Conservation (phyloP, 2,797 vertebrate species). For the Molothrus ater region DNA sequence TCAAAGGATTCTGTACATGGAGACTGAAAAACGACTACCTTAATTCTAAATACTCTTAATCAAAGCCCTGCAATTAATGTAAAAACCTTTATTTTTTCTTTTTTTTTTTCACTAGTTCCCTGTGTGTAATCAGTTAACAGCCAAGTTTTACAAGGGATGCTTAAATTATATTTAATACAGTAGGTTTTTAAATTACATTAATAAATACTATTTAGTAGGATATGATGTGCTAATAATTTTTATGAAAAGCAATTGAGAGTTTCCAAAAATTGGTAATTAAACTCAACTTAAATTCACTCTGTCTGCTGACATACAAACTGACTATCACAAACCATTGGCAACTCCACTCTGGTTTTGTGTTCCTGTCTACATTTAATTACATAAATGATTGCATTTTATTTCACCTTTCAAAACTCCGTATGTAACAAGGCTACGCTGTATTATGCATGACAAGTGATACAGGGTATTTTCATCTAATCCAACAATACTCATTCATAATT, state of each 20-base stretch:
- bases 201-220: not conserved
- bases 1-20: not conserved
- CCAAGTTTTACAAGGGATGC: not conserved
- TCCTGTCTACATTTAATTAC: slow-evolving; percentile 14
- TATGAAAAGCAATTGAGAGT: not conserved
- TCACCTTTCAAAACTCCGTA: slow-evolving; percentile 23
- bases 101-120: not conserved
- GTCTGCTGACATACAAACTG: not conserved
- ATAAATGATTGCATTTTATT: slow-evolving; percentile 14
- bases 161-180: not conserved
- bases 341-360: not conserved
- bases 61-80: not conserved
- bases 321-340: not conserved
- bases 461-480: slow-evolving; percentile 24
- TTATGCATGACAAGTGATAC: slow-evolving; percentile 10
- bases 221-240: not conserved
- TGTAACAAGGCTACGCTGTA: not conserved
- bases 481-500: slow-evolving; percentile 31
- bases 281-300: not conserved
- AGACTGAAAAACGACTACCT: not conserved
- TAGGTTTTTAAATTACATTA: not conserved
- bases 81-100: not conserved
- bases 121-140: not conserved
- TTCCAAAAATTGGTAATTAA: slow-evolving; percentile 8
- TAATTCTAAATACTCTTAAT: not conserved